Evolutionary conservation across 2,797 vertebrate genomes (phyloP).

Genomic region (Pyrrhura leucotis): DNA sequence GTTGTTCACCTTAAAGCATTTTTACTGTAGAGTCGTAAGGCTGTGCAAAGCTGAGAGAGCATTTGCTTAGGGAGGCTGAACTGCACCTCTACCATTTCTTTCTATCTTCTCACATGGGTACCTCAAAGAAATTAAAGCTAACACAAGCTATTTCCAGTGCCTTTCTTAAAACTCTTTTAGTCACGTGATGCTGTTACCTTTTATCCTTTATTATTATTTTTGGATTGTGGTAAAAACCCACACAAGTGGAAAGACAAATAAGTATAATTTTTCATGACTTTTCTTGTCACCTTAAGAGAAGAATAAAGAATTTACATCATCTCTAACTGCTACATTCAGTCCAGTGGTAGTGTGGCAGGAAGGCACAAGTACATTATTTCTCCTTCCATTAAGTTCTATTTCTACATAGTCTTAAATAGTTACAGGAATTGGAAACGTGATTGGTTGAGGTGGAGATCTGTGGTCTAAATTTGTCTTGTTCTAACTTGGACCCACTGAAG

Average conservation of each 20-base stretch:
- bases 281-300: background rate
- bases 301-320: background rate
- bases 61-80: background rate
- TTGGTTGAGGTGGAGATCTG: background rate
- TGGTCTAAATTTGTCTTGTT: background rate
- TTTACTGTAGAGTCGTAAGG: background rate
- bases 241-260: background rate
- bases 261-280: background rate
- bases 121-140: background rate
- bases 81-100: background rate
- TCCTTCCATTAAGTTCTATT: conserved; percentile 17
- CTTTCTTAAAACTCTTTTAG: background rate
- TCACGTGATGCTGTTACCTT: background rate
- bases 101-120: background rate
- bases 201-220: background rate
- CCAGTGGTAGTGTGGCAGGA: background rate
- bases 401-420: background rate
- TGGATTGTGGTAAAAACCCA: background rate
- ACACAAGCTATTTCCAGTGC: accelerated
- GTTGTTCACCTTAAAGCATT: background rate
- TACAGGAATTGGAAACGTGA: background rate
- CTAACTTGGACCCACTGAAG: background rate
- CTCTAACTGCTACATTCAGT: background rate
- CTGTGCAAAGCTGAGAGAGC: background rate
- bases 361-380: background rate